These are phyloP conservation scores for Mastigias papua DNA, from an alignment of 30 jellyfish, hydroid and myxozoan genomes.

Conservation along the genomic window DNA sequence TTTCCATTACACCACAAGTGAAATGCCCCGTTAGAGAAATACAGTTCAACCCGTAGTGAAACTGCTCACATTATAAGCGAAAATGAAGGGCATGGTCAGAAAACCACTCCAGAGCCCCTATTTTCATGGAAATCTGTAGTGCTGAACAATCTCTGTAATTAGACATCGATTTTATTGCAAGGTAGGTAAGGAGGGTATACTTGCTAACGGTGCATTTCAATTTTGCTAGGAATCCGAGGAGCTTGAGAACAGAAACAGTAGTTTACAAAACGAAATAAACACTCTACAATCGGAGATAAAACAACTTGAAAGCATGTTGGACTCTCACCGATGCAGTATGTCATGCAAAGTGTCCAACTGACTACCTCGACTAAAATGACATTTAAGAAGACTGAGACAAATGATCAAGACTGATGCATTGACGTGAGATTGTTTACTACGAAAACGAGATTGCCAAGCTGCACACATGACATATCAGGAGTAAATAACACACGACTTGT, in stretches of 20 bases:
- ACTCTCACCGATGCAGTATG: constrained; percentile 97
- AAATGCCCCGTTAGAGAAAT: too few species aligned
- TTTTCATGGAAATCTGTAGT: too few species aligned
- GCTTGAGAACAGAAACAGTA: constrained; percentile 90
- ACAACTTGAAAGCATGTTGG: constrained; percentile 97
- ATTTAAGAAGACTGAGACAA: constrained; percentile 7
- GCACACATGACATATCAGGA: constrained; percentile 2
- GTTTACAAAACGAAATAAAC: constrained; percentile 89
- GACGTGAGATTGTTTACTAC: not conserved
- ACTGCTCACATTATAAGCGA: too few species aligned
- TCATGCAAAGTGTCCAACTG: constrained; percentile 86
- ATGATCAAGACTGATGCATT: not conserved
- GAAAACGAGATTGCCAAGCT: not conserved
- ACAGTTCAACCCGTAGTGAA: too few species aligned
- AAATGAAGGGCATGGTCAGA: too few species aligned
- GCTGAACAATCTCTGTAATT: too few species aligned
- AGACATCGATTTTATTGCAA: not conserved
- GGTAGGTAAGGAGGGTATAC: not conserved
- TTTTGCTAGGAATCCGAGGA: constrained; percentile 95
- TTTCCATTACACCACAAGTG: too few species aligned
- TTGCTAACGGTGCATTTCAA: not conserved
- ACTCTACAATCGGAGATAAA: constrained; percentile 93
- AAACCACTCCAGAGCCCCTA: too few species aligned
- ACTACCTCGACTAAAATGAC: constrained; percentile 44
- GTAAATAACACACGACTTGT: too few species aligned